Evolutionary conservation across 2,797 vertebrate species (phyloP), one percentile per base, ranked within the genome.

Genomic region (Alectoris magna): DNA sequence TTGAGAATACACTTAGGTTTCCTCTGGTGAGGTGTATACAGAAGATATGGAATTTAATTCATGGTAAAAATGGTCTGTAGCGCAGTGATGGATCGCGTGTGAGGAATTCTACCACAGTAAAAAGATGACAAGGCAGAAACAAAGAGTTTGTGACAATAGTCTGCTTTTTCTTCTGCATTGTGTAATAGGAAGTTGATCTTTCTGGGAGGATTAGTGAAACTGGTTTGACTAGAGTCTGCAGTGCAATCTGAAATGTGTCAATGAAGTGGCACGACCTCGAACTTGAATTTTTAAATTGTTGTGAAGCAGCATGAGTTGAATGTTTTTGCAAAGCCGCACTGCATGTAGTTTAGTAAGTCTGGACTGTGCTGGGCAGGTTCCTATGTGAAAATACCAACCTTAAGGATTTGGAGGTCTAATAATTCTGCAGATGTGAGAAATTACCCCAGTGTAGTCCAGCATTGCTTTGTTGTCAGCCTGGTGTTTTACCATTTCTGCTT

Each of bases 171-270:
- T 78, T 76, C 34, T 77, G 36, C 70, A 38, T 74, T 92, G 56
- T 88, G 19, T 85, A 95, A 84, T 92, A 91, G 80, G 87, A 96
- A 93, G 91, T 83, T 88, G 88, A 62, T 80, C 34, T 60, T 88
- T 76, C 58, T 59, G 43, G 73, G 59, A 66, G 67, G 67, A 24
- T 68, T 74, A 66, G 71, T 84, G 84, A 88, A 88, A 90, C 94
- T 94, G 88, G 88, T 95, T 94, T 91, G 66, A 75, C 86, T 89
- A n/a, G 94, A 55, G 72, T 86, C 59, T 93, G 74, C 43, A 66
- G 5, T 84, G 88, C 83, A 82, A 67, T 29, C 53, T 90, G 81
- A 90, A 95, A 59, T 69, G 64, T 44, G 21, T 62, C 67, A 79
- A 55, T 92, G 83, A 94, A 84, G 72, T 23, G 31, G 34, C 75